A percentile compares a stretch with the other conserved stretches of the same genome.
phyloP scores from a whole-genome alignment of 2,113 vertebrate species.

The Syrrhaptes paradoxus region DNA sequence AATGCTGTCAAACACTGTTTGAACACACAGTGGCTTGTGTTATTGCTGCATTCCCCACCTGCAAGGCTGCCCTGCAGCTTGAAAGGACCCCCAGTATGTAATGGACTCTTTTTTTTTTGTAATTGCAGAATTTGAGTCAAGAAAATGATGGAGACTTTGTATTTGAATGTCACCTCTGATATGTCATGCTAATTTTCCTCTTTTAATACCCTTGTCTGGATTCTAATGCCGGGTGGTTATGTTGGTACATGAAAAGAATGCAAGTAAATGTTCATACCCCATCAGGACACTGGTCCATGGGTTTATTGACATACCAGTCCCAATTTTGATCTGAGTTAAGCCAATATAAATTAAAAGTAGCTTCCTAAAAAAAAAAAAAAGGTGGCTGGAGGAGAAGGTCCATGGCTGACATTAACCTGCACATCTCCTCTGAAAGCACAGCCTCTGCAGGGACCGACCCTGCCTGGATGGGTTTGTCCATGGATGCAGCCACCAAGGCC shows the following conservation, averaged over 20 bases:
- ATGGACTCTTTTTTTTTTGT: not conserved
- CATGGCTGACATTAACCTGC: not conserved
- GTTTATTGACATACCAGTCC: not conserved
- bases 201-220: slow-evolving; percentile 22
- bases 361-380: not conserved
- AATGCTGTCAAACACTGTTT: slow-evolving; percentile 23
- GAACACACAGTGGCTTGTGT: not conserved
- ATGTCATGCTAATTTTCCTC: not conserved
- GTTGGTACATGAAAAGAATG: not conserved
- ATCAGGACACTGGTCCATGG: not conserved
- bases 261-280: not conserved
- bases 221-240: slow-evolving; percentile 3
- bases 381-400: not conserved
- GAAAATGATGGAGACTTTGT: not conserved
- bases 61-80: not conserved
- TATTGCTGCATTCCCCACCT: not conserved
- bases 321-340: not conserved
- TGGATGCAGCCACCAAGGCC: not conserved
- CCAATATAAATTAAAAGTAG: not conserved
- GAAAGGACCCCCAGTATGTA: not conserved
- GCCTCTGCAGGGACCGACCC: not conserved
- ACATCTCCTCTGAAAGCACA: not conserved
- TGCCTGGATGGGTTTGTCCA: not conserved
- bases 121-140: not conserved
- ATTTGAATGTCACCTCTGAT: slow-evolving; percentile 12